Percentiles rank a stretch among this genome's conserved stretches.
phyloP scores from a whole-genome alignment of 1,140 invertebrate genomes.

The Gryllus bimaculatus region DNA sequence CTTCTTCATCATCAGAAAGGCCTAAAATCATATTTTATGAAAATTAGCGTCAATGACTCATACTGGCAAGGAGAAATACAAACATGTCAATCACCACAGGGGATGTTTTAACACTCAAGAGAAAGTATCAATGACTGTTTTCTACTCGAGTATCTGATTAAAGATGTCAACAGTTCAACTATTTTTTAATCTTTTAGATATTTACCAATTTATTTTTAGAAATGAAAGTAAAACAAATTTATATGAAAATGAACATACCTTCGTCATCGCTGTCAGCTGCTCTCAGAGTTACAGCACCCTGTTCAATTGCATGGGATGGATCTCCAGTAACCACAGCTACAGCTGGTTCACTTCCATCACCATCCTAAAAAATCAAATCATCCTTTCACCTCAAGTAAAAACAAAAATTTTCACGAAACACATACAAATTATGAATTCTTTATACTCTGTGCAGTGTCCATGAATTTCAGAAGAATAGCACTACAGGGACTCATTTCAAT shows the following conservation, averaged over 20 bases:
- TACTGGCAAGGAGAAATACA: not conserved
- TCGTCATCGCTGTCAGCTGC: slow-evolving; percentile 21
- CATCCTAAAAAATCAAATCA: slow-evolving; percentile 25
- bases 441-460: no score
- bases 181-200: no score
- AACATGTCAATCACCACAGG: slow-evolving; percentile 14
- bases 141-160: no score
- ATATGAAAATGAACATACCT: slow-evolving; percentile 8
- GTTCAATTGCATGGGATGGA: slow-evolving; percentile 26
- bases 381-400: not conserved
- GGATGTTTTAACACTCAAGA: no score
- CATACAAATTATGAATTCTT: not conserved
- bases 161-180: no score
- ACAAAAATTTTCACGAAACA: not conserved
- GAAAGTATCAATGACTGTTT: no score
- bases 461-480: no score
- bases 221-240: not conserved
- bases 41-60: no score
- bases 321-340: slow-evolving; percentile 34
- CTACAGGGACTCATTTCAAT: no score
- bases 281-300: slow-evolving; percentile 22
- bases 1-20: slow-evolving; percentile 32
- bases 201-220: not conserved
- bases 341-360: slow-evolving; percentile 33
- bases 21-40: slow-evolving; percentile 10